A percentile compares a stretch with the other conserved stretches of the same genome.
Conservation (phyloP, 1,140 invertebrate genomes). For the Drosophila virilis region DNA sequence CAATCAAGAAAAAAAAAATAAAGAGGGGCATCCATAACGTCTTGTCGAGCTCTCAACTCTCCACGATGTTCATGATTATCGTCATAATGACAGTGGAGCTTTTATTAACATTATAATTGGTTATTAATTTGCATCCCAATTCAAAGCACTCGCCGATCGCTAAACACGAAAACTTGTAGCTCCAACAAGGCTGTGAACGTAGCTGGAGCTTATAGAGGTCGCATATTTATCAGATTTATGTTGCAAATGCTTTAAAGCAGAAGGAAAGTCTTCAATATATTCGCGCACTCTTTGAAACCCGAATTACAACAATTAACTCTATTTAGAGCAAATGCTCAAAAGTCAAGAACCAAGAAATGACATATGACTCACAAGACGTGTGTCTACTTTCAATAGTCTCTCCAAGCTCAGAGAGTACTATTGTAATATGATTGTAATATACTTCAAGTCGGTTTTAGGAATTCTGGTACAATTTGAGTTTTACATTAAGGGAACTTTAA, state of each 20-base stretch:
- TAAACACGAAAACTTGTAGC: conserved; percentile 28
- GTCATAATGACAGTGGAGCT: conserved; percentile 27
- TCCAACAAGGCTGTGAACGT: too few relatives aligned
- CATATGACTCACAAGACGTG: conserved; percentile 45
- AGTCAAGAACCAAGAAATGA: conserved; percentile 3
- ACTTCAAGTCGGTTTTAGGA: too few relatives aligned
- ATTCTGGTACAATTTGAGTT: too few relatives aligned
- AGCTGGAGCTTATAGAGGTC: conserved; percentile 7
- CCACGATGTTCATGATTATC: not conserved
- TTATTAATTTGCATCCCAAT: conserved; percentile 76
- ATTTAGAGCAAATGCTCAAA: conserved; percentile 8
- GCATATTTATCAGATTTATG: conserved; percentile 18
- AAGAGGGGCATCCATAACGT: conserved; percentile 26
- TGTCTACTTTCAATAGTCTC: too few relatives aligned
- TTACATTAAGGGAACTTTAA: too few relatives aligned
- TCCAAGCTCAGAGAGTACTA: too few relatives aligned
- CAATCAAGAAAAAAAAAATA: conserved; percentile 30
- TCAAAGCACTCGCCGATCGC: conserved; percentile 52
- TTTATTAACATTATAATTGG: conserved; percentile 72
- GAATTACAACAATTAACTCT: conserved; percentile 54
- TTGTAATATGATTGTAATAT: too few relatives aligned
- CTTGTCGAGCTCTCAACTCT: conserved; percentile 11
- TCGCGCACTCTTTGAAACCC: conserved; percentile 33
- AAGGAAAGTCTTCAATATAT: conserved; percentile 42
- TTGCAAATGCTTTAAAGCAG: conserved; percentile 29